These are phyloP conservation scores for Tenebrosternarchus preto DNA, from an alignment of 2,113 vertebrate genomes.

Conservation along the genomic window DNA sequence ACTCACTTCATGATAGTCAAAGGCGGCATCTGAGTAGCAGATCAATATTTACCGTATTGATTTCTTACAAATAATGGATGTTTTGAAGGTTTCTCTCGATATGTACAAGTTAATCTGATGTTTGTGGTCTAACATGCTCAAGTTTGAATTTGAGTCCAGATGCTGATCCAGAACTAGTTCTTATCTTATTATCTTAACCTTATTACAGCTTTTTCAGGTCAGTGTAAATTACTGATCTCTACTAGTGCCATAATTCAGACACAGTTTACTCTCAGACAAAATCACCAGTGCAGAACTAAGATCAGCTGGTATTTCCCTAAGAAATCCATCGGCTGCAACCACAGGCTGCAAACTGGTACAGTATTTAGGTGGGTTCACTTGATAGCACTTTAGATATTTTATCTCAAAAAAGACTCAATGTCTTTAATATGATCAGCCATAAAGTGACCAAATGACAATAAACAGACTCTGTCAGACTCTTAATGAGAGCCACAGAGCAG, in stretches of 20 bases:
- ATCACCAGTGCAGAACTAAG: neutral
- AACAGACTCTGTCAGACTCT: neutral
- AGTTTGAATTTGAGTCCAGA: neutral
- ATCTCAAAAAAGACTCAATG: no score
- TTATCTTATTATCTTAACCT: constrained; percentile 12
- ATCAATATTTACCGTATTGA: neutral
- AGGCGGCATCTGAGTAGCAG: neutral
- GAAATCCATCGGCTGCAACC: neutral
- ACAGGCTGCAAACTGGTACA: neutral
- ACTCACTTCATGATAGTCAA: neutral
- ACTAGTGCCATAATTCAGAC: constrained; percentile 2
- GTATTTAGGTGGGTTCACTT: neutral
- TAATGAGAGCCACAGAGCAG: neutral
- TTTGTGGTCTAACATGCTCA: neutral
- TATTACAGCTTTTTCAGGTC: constrained; percentile 9
- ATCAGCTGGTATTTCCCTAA: constrained; percentile 30
- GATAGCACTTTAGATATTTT: neutral
- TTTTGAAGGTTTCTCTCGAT: neutral
- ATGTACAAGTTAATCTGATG: neutral
- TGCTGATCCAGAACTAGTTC: constrained; percentile 12
- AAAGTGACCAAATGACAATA: no score
- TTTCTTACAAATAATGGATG: neutral
- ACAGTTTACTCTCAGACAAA: constrained; percentile 21
- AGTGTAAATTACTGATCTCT: constrained; percentile 12
- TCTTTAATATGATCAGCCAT: no score